Evolutionary conservation across 2,797 vertebrate genomes (phyloP).

Genomic region (Spinus olivaceus): DNA sequence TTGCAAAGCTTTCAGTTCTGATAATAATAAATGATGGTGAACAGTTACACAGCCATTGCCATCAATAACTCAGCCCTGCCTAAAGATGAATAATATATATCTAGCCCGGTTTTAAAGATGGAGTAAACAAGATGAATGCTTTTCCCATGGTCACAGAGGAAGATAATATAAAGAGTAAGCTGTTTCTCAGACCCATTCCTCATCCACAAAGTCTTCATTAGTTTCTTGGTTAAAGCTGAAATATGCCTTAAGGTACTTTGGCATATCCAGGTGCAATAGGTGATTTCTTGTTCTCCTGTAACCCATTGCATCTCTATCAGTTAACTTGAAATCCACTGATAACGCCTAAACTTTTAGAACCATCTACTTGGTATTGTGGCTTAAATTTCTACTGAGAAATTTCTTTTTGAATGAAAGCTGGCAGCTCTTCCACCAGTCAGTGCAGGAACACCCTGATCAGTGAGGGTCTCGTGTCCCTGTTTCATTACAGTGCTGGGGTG

Average conservation of each 20-base stretch:
- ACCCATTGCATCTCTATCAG: background rate
- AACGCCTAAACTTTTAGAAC: background rate
- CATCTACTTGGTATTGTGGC: background rate
- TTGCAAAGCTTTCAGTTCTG: slow-evolving; percentile 48
- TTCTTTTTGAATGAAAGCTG: background rate
- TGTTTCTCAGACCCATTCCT: slow-evolving; percentile 8
- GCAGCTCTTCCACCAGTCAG: background rate
- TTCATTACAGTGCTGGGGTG: background rate
- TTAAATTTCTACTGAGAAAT: background rate
- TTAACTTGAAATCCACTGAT: background rate
- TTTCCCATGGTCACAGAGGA: background rate
- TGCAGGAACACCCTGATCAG: background rate
- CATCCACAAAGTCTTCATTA: background rate
- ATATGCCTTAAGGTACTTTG: background rate
- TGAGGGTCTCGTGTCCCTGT: background rate
- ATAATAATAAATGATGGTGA: slow-evolving; percentile 49
- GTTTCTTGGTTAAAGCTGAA: background rate
- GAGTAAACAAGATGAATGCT: slow-evolving; percentile 33
- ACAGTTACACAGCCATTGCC: background rate
- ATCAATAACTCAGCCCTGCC: slow-evolving; percentile 36
- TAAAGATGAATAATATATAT: slow-evolving; percentile 15
- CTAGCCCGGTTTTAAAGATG: slow-evolving; percentile 19
- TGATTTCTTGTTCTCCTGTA: background rate
- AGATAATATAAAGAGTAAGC: background rate
- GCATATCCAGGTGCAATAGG: background rate